Evolutionary conservation across 2,888 invertebrate genomes (phyloP).

Genomic region (Calameuta filiformis): DNA sequence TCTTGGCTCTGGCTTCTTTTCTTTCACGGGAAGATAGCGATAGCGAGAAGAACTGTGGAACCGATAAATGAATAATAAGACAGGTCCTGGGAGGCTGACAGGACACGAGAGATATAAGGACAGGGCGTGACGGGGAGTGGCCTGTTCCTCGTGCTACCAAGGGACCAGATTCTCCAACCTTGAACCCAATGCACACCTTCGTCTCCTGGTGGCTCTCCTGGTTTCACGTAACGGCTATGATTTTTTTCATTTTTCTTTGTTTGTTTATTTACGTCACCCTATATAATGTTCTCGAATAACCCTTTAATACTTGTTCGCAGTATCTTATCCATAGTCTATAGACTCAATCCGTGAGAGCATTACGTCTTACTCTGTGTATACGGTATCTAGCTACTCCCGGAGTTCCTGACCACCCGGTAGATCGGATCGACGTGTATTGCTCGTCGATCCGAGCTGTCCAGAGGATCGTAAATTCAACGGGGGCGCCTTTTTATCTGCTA

Average conservation of each 20-base stretch:
- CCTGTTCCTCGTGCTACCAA: conserved; percentile 27
- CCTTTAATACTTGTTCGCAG: not conserved
- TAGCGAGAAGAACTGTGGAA: conserved; percentile 8
- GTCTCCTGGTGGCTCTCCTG: not conserved
- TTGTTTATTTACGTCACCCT: not conserved
- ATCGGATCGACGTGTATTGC: conserved; percentile 43
- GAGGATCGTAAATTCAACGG: conserved; percentile 54
- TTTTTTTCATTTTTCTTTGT: not conserved
- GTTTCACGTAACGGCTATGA: not conserved
- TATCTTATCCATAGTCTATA: not conserved
- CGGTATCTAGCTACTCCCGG: not conserved
- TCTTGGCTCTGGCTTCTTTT: not conserved
- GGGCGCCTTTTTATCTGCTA: conserved; percentile 34
- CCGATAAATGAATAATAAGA: conserved; percentile 40
- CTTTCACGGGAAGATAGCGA: not conserved
- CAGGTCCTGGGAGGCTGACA: conserved; percentile 30
- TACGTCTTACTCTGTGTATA: not conserved
- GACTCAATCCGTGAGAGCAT: not conserved
- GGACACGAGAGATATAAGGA: conserved; percentile 30
- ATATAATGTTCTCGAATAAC: not conserved
- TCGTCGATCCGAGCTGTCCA: conserved; percentile 47
- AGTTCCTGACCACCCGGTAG: conserved; percentile 44
- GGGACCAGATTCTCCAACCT: conserved; percentile 33
- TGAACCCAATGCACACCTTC: conserved; percentile 30
- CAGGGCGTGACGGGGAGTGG: conserved; percentile 42